A percentile compares a stretch with the other conserved stretches of the same genome.
These are phyloP conservation scores for Petrolisthes cinctipes DNA, from an alignment of 2,888 invertebrate species.

Conservation along the genomic window DNA sequence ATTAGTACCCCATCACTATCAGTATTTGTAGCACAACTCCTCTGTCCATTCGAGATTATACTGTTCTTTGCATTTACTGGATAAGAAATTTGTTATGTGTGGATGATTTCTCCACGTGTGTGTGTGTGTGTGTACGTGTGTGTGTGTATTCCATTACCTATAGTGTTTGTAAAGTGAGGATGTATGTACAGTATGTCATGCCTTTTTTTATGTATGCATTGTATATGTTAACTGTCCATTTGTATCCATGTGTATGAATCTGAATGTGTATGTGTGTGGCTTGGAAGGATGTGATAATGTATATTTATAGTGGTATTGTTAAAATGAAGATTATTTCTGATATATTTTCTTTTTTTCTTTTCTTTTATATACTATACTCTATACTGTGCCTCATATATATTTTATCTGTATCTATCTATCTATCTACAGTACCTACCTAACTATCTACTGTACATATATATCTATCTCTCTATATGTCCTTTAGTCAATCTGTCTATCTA, in stretches of 20 bases:
- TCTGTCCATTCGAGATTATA: background rate
- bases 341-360: background rate
- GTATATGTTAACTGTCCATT: background rate
- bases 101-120: background rate
- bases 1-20: background rate
- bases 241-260: background rate
- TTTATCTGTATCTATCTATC: no score
- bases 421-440: no score
- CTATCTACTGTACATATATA: no score
- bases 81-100: no score
- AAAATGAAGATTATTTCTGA: background rate
- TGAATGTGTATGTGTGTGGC: background rate
- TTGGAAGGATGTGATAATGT: conserved; percentile 20
- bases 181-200: background rate
- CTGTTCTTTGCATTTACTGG: background rate
- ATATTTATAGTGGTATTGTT: conserved; percentile 15
- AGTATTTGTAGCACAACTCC: conserved; percentile 5
- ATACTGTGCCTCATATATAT: no score
- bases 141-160: background rate
- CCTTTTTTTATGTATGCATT: background rate
- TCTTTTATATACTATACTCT: background rate
- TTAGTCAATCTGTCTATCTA: no score
- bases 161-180: background rate
- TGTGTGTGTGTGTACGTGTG: background rate
- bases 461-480: no score